Base-by-base conservation (phyloP, 1,140 invertebrate genomes). In the Temnothorax longispinosus region DNA sequence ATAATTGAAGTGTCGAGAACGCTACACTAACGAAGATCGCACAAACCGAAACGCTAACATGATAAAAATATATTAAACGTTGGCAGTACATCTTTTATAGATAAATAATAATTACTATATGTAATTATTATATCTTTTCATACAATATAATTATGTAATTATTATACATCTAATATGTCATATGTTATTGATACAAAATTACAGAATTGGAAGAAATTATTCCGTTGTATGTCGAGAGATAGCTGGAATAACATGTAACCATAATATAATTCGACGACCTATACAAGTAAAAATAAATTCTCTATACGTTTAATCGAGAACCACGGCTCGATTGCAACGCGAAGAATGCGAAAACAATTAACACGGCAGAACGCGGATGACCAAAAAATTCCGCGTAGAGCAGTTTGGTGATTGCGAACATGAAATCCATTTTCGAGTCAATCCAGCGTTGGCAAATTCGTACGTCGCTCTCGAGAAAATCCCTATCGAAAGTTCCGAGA, bases 401-500 rank as follows among this genome's bases (percentile, higher is more conserved):
- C 71, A 2, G 21, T 44, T 32, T 38, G 38, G 27, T 38, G 13
- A 67, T 52, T 52, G 21, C 74, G 6, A n/a, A 8, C 11, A 5
- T 60, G 1, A 84, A 74, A 74, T 84, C 35, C 69, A 82, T 54
- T 82, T 82, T 60, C 52, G 11, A 62, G 54, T 44, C 54, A 84
- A 84, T 84, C 5, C n/a, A 13, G 62, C 62, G 13, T 38, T 52
- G 27, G 41, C 38, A 41, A 84, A 84, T 75, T 74, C 80, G 75
- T 84, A 84, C 44, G 32, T 84, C 54, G n/a, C 41, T 60, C 41
- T 44, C n/a, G 80, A 47, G 56, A 84, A 84, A 84, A 84, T 69
- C 56, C 32, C 47, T 11, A 54, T 72, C 38, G 21, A 38, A 21
- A 35, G 47, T 50, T 11, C 38, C 54, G 4, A 27, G 50, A 35